A percentile compares a stretch with the other conserved stretches of the same genome.
Evolutionary conservation across 2,113 vertebrate genomes (phyloP).

Genomic region (Pagrus major): DNA sequence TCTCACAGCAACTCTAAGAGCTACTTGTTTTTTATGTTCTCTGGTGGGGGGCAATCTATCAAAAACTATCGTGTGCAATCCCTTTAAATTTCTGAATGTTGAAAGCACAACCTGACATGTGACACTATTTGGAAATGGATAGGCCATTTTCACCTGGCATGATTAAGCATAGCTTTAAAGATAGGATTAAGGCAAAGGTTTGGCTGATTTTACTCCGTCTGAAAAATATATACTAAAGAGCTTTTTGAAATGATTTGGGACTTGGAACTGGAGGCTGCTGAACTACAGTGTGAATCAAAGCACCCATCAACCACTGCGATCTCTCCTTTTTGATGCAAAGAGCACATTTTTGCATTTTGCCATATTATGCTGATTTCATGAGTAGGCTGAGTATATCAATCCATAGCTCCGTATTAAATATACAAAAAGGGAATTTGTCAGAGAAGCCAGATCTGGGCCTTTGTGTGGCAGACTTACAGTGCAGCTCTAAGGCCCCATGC

Average conservation of each 20-base stretch:
- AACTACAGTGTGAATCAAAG: slow-evolving; percentile 17
- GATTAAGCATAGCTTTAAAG: background rate
- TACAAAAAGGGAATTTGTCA: slow-evolving; percentile 27
- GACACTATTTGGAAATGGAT: background rate
- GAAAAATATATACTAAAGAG: background rate
- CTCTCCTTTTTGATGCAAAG: background rate
- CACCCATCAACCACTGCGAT: background rate
- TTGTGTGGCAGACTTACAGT: slow-evolving; percentile 38
- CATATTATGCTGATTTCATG: slow-evolving; percentile 16
- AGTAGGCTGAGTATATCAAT: slow-evolving; percentile 14
- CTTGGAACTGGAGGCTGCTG: slow-evolving; percentile 1
- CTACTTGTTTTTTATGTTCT: too few relatives aligned
- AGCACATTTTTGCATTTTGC: slow-evolving; percentile 21
- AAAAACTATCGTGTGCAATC: background rate
- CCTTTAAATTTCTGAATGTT: background rate
- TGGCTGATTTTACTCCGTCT: background rate
- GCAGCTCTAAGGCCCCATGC: slow-evolving; percentile 35
- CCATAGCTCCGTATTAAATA: slow-evolving; percentile 9
- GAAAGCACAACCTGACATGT: background rate
- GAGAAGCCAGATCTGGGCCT: slow-evolving; percentile 19
- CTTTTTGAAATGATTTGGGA: background rate
- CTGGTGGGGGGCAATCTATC: too few relatives aligned
- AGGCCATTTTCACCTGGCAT: slow-evolving; percentile 4
- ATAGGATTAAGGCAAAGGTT: background rate
- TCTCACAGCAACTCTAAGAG: too few relatives aligned